These are phyloP conservation scores for Sisor rabdophorus DNA, from an alignment of 2,113 vertebrate genomes.

Conservation along the genomic window DNA sequence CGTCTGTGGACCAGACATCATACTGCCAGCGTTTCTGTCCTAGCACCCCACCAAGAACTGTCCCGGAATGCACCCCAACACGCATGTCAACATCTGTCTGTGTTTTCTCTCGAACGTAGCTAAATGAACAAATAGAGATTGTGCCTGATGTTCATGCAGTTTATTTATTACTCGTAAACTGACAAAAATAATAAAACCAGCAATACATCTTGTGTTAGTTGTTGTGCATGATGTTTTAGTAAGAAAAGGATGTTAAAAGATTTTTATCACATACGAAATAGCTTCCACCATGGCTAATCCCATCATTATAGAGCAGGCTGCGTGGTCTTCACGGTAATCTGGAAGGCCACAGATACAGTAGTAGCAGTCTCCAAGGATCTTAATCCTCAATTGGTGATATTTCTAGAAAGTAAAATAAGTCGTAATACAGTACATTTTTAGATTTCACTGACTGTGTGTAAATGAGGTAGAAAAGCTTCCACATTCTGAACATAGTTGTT, in stretches of 20 bases:
- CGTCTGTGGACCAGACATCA: constrained; percentile 92
- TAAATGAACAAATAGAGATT: constrained; percentile 46
- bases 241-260: background rate
- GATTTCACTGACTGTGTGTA: background rate
- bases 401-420: constrained; percentile 67
- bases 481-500: background rate
- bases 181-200: background rate
- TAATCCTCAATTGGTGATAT: constrained; percentile 91
- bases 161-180: background rate
- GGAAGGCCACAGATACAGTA: constrained; percentile 96
- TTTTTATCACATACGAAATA: constrained; percentile 80
- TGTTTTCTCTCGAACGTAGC: constrained; percentile 89
- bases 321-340: constrained; percentile 89
- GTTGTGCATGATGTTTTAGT: background rate
- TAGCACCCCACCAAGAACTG: constrained; percentile 86
- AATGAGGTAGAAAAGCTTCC: too few species aligned
- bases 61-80: constrained; percentile 89
- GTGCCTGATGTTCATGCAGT: background rate
- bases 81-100: constrained; percentile 93
- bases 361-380: constrained; percentile 95
- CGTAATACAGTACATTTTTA: background rate
- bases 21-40: constrained; percentile 97
- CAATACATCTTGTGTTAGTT: background rate
- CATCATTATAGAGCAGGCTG: constrained; percentile 91
- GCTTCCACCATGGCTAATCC: constrained; percentile 97